phyloP scores from a whole-genome alignment of 2,113 vertebrate species.

The Riparia riparia region DNA sequence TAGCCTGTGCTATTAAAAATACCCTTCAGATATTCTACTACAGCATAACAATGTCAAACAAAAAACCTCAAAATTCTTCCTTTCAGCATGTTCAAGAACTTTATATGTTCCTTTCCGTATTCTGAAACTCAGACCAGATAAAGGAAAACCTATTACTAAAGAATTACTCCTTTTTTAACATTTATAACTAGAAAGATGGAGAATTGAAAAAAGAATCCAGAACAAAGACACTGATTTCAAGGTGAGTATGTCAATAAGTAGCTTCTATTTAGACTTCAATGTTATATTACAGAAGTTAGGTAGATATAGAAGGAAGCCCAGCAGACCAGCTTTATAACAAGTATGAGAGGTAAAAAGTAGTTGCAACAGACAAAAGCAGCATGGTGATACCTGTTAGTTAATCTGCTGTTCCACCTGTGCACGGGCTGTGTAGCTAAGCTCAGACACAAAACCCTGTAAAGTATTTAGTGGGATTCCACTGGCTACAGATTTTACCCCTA shows the following conservation, averaged over 20 bases:
- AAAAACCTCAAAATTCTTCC: not conserved
- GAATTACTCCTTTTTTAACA: not conserved
- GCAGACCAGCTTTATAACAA: not conserved
- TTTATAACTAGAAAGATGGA: not conserved
- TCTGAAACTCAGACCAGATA: not conserved
- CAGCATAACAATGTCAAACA: not conserved
- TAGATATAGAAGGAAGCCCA: not conserved
- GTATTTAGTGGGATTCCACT: not conserved
- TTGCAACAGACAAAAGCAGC: not conserved
- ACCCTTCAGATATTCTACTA: not conserved
- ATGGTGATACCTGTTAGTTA: not conserved
- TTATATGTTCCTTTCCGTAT: not conserved
- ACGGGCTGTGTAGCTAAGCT: rapidly evolving
- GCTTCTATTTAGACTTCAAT: not conserved
- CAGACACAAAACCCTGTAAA: not conserved
- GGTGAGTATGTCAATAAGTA: not conserved
- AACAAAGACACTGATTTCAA: not conserved
- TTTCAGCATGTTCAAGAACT: not conserved
- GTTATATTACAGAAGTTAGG: not conserved
- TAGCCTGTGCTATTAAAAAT: not conserved
- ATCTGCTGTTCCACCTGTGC: not conserved
- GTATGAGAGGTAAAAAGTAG: not conserved
- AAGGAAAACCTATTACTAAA: not conserved
- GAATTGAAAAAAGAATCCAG: not conserved
- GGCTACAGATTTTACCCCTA: not conserved